Evolutionary conservation across 2,113 vertebrate genomes (phyloP).

Genomic region (Artemisiospiza belli): DNA sequence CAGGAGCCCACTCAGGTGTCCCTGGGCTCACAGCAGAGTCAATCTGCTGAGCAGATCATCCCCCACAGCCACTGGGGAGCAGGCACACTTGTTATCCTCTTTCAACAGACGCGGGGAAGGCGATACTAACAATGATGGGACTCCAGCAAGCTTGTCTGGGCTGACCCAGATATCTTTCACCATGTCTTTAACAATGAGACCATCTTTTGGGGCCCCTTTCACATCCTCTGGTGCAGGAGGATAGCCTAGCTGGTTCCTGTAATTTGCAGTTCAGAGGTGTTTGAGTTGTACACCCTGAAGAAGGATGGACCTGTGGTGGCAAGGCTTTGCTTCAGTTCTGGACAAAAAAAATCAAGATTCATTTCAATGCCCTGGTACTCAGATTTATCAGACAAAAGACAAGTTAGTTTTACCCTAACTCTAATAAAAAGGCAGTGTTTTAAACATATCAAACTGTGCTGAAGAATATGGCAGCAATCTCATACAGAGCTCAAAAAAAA

Average conservation of each 20-base stretch:
- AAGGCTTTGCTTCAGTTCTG: neutral
- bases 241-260: neutral
- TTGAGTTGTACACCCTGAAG: neutral
- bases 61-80: neutral
- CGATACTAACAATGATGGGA: neutral
- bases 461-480: neutral
- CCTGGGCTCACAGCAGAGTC: neutral
- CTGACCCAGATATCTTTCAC: neutral
- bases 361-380: neutral
- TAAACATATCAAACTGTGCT: neutral
- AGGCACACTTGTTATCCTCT: neutral
- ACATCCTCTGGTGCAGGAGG: neutral
- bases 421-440: neutral
- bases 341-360: neutral
- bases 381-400: conserved; percentile 17
- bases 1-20: neutral
- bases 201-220: neutral
- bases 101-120: fast-evolving
- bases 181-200: neutral
- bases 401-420: neutral
- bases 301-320: neutral
- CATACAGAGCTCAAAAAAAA: neutral
- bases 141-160: neutral
- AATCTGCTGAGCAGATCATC: conserved; percentile 7
- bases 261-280: fast-evolving